Evolutionary conservation across 2,113 vertebrate species (phyloP), one percentile per base, ranked within the genome.

Genomic region (Colossoma macropomum): DNA sequence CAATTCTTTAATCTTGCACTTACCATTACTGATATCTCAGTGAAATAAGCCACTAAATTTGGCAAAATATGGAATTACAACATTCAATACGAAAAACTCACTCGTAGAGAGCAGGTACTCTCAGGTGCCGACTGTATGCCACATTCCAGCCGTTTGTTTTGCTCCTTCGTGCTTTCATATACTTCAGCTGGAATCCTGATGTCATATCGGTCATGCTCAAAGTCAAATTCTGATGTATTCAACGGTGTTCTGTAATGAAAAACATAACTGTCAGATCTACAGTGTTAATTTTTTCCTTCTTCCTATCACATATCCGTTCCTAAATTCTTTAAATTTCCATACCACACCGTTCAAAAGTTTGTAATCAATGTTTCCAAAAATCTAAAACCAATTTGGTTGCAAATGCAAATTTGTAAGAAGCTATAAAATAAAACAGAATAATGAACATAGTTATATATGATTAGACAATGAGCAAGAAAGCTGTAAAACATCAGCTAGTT

Each of bases 191-290:
- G 97, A 87, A 99, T 97, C 86, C 90, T 92, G 80, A 99, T 97
- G 82, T 99, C 96, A 0, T 99, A 99, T 81, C 95, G 96, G 86
- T 97, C 95, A 13, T 72, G 92, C 17, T 91, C 88, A 87, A 98
- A 98, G 86, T 99, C 98, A 92, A 98, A 98, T 82, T 99, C 98
- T 2, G 93, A 89, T 81, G 82, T 75, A 74, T 83, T 88, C n/a
- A 87, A 89, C 72, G 95, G 94, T 76, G 95, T 96, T 82, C 98
- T 99, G 75, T 45, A 59, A 27, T 15, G 59, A 62, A 68, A 71
- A 69, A 66, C 48, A 66, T 34, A 45, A 45, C 41, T 5, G 41
- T 45, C 41, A 45, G 1, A 45, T 45, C 41, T 45, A 9, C 10
- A 45, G 1, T 45, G 41, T 11, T 8, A 1, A 45, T 66, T 32